Conservation (phyloP, 2,888 invertebrate genomes). For the Apomyelois bistriatella region DNA sequence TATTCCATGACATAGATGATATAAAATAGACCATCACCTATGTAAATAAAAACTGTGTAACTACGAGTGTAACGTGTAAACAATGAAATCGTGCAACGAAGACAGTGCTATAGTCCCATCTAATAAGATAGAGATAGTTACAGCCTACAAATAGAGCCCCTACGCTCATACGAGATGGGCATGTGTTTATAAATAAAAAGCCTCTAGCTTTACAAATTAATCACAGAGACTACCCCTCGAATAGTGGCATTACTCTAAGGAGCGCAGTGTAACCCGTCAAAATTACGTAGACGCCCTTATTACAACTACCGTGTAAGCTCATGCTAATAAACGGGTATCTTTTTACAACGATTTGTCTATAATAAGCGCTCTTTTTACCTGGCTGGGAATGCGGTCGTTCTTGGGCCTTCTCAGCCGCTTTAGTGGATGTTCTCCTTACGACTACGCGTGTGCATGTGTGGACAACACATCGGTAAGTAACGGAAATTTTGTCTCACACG, state of each 20-base stretch:
- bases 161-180: conserved; percentile 21
- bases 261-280: conserved; percentile 66
- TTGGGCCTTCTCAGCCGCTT: conserved; percentile 80
- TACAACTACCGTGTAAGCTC: conserved; percentile 62
- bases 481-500: conserved; percentile 45
- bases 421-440: conserved; percentile 80
- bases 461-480: conserved; percentile 77
- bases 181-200: conserved; percentile 28
- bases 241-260: conserved; percentile 32
- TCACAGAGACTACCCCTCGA: conserved; percentile 38
- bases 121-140: conserved; percentile 36
- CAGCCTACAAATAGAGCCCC: conserved; percentile 36
- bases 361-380: conserved; percentile 75
- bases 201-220: conserved; percentile 35
- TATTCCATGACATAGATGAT: conserved; percentile 19
- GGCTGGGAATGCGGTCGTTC: conserved; percentile 80
- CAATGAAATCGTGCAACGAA: conserved; percentile 60
- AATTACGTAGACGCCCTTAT: conserved; percentile 48
- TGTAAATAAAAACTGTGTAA: conserved; percentile 28
- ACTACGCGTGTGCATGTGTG: conserved; percentile 80
- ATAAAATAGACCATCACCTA: conserved; percentile 53
- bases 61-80: conserved; percentile 38
- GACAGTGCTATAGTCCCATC: conserved; percentile 56
- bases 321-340: conserved; percentile 62
- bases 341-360: conserved; percentile 55